Conservation (phyloP, 2,113 vertebrate species). For the Tachysurus vachellii region DNA sequence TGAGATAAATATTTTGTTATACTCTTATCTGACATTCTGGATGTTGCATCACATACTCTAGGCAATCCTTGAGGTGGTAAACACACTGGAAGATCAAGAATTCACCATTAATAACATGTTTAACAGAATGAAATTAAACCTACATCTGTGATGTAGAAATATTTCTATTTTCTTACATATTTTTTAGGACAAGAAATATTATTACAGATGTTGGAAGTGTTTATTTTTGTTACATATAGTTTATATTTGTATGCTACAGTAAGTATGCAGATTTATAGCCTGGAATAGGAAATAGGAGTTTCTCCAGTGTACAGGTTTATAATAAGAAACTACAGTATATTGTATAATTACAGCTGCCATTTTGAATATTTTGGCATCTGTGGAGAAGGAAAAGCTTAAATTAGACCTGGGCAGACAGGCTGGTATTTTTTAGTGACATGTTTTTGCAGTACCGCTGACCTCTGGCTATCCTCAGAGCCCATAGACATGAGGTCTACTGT, state of each 20-base stretch:
- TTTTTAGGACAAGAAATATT: not conserved
- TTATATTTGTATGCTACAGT: not conserved
- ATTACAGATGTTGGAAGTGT: not conserved
- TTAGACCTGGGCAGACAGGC: not conserved
- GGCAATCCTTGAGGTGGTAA: not conserved
- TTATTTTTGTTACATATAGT: not conserved
- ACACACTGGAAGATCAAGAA: not conserved
- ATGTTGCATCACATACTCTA: slow-evolving; percentile 10
- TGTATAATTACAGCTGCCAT: slow-evolving; percentile 2
- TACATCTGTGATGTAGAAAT: not conserved
- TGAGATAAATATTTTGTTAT: not conserved
- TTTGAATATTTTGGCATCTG: not conserved
- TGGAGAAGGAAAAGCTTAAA: slow-evolving; percentile 20
- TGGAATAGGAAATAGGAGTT: not conserved
- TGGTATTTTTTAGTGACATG: slow-evolving; percentile 19
- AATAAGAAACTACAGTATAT: not conserved
- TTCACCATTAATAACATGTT: not conserved
- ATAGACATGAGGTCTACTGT: slow-evolving; percentile 54
- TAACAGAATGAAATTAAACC: not conserved
- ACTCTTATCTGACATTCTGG: too few species aligned
- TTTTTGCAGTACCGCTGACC: slow-evolving; percentile 37
- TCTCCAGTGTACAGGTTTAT: not conserved
- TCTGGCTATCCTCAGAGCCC: slow-evolving; percentile 42
- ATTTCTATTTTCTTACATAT: too few species aligned
- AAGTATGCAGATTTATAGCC: not conserved